Percentiles rank a stretch among this genome's conserved stretches.
phyloP scores from a whole-genome alignment of 35 echinoderm and acorn worm genomes.

The Patiria miniata region DNA sequence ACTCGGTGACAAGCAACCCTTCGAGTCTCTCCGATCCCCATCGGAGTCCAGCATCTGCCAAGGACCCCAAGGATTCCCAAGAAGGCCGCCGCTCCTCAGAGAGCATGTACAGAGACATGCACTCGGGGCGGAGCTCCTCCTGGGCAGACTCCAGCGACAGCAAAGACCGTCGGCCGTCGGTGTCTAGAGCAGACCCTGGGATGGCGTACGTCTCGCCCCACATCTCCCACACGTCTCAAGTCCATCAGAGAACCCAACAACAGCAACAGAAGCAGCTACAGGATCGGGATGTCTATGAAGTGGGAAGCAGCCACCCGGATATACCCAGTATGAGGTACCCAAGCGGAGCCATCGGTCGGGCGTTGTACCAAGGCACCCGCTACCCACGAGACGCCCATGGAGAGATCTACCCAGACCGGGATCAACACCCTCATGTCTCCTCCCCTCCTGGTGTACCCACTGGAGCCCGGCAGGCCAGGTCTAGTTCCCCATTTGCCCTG shows the following conservation, averaged over 20 bases:
- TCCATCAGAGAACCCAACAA: slow-evolving; percentile 17
- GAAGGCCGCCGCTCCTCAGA: slow-evolving; percentile 4
- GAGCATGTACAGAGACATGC: slow-evolving; percentile 8
- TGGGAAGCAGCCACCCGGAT: slow-evolving; percentile 50
- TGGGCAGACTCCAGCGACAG: slow-evolving; percentile 62
- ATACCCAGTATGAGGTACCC: slow-evolving; percentile 33
- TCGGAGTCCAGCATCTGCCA: slow-evolving; percentile 11
- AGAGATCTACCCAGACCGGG: not conserved
- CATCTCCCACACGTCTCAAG: slow-evolving; percentile 85
- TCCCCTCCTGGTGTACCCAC: slow-evolving; percentile 35
- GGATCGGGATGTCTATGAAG: slow-evolving; percentile 51
- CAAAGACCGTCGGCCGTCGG: not conserved
- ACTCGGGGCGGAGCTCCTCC: not conserved
- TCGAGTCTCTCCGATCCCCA: not conserved
- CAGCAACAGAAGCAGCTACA: slow-evolving; percentile 30
- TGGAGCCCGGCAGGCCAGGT: slow-evolving; percentile 1
- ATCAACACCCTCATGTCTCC: not conserved
- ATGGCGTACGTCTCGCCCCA: slow-evolving; percentile 59
- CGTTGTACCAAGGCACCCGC: slow-evolving; percentile 20
- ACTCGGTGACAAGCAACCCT: not conserved
- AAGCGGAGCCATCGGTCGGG: not conserved
- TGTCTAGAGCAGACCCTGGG: slow-evolving; percentile 1
- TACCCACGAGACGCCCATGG: slow-evolving; percentile 16
- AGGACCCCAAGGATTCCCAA: slow-evolving; percentile 27
- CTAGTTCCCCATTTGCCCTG: slow-evolving; percentile 69